These are phyloP conservation scores for Sebastes steindachneri DNA, from an alignment of 2,797 vertebrate genomes.

Conservation along the genomic window DNA sequence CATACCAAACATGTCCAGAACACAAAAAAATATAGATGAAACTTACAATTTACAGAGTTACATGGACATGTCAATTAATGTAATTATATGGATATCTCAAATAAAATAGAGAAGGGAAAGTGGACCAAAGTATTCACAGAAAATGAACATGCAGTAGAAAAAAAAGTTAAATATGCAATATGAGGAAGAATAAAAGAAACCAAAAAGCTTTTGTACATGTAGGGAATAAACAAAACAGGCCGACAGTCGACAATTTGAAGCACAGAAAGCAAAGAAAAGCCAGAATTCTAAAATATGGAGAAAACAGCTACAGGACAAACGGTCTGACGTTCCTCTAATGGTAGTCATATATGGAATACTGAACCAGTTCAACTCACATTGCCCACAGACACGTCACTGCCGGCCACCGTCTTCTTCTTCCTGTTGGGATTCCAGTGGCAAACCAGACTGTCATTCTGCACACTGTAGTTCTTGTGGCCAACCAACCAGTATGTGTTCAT, in stretches of 20 bases:
- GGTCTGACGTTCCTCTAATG: neutral
- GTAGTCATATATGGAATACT: neutral
- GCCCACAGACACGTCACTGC: conserved; percentile 68
- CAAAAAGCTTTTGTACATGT: neutral
- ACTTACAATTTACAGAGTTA: neutral
- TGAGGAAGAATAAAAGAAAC: neutral
- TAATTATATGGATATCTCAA: neutral
- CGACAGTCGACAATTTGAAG: neutral
- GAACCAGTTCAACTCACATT: conserved; percentile 62
- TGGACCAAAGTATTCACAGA: neutral
- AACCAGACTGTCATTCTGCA: conserved; percentile 92
- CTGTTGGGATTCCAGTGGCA: conserved; percentile 90
- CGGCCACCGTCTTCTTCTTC: conserved; percentile 71
- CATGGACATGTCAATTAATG: neutral
- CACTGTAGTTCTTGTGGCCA: conserved; percentile 90
- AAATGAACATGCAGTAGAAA: neutral
- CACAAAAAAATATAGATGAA: neutral
- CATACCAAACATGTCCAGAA: neutral
- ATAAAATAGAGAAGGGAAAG: neutral
- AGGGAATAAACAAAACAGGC: neutral
- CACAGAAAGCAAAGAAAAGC: neutral
- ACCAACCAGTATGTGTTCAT: conserved; percentile 93
- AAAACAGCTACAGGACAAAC: neutral
- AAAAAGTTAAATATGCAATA: neutral
- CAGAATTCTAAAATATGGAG: neutral